Percentiles rank a stretch among this genome's conserved stretches.
phyloP scores from a whole-genome alignment of 2,113 vertebrate genomes.

The Gallinago media region DNA sequence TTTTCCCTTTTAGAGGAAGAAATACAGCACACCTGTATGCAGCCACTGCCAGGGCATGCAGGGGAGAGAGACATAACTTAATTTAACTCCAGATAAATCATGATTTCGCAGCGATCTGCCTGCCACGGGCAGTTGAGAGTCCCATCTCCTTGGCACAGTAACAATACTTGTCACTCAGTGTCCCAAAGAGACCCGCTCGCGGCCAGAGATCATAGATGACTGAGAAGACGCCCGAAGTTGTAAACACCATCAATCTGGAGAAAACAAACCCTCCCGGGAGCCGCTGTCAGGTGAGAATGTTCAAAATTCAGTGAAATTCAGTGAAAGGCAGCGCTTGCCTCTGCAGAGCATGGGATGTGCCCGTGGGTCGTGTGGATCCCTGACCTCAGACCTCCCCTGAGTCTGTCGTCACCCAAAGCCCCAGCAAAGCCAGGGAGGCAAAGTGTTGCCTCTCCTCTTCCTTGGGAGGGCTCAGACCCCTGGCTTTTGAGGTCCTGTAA shows the following conservation, averaged over 20 bases:
- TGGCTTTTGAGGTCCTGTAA: background rate
- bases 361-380: accelerated
- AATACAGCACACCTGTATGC: background rate
- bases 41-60: background rate
- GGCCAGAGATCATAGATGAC: conserved; percentile 12
- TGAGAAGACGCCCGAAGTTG: background rate
- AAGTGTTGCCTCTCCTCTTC: background rate
- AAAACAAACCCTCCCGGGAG: background rate
- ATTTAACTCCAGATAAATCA: conserved; percentile 24
- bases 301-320: background rate
- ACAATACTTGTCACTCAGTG: conserved; percentile 5
- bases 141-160: conserved; percentile 41
- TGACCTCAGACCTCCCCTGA: accelerated
- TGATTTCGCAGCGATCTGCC: background rate
- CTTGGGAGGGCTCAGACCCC: accelerated
- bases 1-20: conserved; percentile 25
- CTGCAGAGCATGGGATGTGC: background rate
- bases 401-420: background rate
- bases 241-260: conserved; percentile 33
- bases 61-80: background rate
- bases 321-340: background rate
- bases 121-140: background rate
- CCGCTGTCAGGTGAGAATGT: background rate
- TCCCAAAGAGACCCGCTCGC: background rate
- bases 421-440: background rate